Base-by-base conservation (phyloP, 2,797 vertebrate species). In the Gymnoscopelus microlampas region DNA sequence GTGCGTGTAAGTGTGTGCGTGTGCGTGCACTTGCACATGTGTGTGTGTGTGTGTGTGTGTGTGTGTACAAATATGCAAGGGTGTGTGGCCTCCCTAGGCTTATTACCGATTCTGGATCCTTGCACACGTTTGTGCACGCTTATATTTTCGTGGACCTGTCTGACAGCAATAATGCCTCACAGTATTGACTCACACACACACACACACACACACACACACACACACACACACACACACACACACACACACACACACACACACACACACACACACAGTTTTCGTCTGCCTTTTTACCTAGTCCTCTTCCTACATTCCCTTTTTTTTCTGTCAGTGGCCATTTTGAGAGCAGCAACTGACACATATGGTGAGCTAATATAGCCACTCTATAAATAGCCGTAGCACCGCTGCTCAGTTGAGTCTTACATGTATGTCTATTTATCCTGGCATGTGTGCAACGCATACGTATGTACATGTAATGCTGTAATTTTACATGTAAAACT, bases 261-360 rank as follows among this genome's bases (percentile, higher is more conserved):
- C 60, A 29, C 48, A 35, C 61, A 53, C 61, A 53, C 19, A 48
- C 60, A 50, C 47, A 55, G 51, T 63, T 76, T 56, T 26, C 19
- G 19, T 19, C 1, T 19, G 19, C 5, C 15, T 53, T 15, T 53
- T 54, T 39, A n/a, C 58, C 60, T 57, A 67, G 61, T 82, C 68
- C 76, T n/a, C 55, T 66, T 53, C 35, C 50, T 65, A 61, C 70
- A 83, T 67, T 65, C 62, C 58, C 71, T 58, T 66, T 61, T 66
- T n/a, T 9, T 51, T 60, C 54, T 65, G 19, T 80, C 69, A 80
- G 86, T 51, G 86, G 84, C 83, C 84, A 80, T 87, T 87, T 83
- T 86, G 78, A 84, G 87, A 78, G 78, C 80, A 88, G 84, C 82
- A 85, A 83, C 87, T 86, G 87, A 89, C 88, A 87, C 83, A 86